phyloP scores from a whole-genome alignment of 2,113 vertebrate genomes.

The Arenaria interpres region DNA sequence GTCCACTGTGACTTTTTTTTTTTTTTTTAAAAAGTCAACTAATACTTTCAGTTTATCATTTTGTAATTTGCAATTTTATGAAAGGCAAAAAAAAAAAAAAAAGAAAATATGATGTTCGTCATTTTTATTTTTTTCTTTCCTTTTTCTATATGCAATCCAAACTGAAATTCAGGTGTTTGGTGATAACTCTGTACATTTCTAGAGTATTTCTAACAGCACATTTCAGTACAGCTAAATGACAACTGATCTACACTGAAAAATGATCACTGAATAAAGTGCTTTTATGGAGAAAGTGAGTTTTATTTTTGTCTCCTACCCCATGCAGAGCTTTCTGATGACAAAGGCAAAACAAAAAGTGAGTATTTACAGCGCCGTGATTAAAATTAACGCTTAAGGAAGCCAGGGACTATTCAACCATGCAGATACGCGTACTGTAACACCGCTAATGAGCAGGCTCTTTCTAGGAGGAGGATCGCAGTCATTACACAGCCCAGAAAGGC shows the following conservation, averaged over 20 bases:
- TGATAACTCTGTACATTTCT: conserved; percentile 62
- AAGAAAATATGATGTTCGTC: not conserved
- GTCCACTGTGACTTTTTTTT: not conserved
- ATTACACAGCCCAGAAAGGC: not conserved
- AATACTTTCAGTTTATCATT: conserved; percentile 56
- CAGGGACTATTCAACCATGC: conserved; percentile 7
- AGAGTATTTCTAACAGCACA: conserved; percentile 59
- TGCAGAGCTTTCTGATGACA: not conserved
- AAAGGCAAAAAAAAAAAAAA: not conserved
- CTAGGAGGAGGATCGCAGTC: not conserved
- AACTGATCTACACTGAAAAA: conserved; percentile 50
- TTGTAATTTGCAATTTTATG: conserved; percentile 70
- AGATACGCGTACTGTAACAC: not conserved
- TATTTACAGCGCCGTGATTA: not conserved
- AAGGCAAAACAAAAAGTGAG: not conserved
- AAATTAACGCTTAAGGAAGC: not conserved
- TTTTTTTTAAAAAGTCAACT: not conserved
- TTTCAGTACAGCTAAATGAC: conserved; percentile 56
- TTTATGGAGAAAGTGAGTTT: not conserved
- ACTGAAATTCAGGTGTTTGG: conserved; percentile 58
- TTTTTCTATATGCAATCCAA: conserved; percentile 63
- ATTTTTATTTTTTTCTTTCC: not conserved
- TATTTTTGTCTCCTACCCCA: not conserved
- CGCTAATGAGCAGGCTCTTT: not conserved
- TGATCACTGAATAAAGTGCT: conserved; percentile 76